Base-by-base conservation (phyloP, 2,888 invertebrate genomes). In the Xestia c-nigrum region DNA sequence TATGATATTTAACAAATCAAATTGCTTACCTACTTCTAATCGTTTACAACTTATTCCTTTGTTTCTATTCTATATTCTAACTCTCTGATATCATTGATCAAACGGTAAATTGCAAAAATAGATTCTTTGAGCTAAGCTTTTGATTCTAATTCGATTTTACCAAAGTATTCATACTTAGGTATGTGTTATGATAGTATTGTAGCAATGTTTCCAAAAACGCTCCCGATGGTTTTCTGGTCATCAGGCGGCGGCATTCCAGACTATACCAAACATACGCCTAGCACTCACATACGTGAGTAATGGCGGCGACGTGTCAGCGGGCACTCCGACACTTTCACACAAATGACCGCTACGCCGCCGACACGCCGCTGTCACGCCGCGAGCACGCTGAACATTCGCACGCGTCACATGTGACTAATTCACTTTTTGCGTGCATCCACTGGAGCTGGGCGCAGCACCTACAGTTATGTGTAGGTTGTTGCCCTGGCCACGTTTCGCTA, bases 371-470 rank as follows among this genome's bases (percentile, higher is more conserved):
- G 5, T 6, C 3, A 19, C 19, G 50, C 69, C 46, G 73, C 47
- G 55, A 6, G n/a, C 47, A 71, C 47, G 72, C 40, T 21, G 74
- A 43, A 31, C 55, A 16, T 16, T 52, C 47, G 38, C 68, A 66
- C 81, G 76, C 72, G 65, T 72, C 10, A 47, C 81, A 63, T 55
- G 46, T 69, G 61, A 69, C 76, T 82, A 80, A 85, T 85, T 59
- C 67, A 72, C 74, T 65, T 74, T 79, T 87, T 65, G 83, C 85
- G 87, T 85, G 87, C 67, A 57, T 50, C 50, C 50, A 57, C 52
- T 14, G 64, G 52, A 12, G 10, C 38, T 31, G 31, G 66, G 50
- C 72, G 63, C 52, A 21, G 31, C 38, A 24, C 21, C 59, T 57
- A 57, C 14, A 43, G 43, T 7, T 43, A 14, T 52, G 55, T 46